Conservation (phyloP, 2,113 vertebrate species). For the Campylomormyrus numenius region DNA sequence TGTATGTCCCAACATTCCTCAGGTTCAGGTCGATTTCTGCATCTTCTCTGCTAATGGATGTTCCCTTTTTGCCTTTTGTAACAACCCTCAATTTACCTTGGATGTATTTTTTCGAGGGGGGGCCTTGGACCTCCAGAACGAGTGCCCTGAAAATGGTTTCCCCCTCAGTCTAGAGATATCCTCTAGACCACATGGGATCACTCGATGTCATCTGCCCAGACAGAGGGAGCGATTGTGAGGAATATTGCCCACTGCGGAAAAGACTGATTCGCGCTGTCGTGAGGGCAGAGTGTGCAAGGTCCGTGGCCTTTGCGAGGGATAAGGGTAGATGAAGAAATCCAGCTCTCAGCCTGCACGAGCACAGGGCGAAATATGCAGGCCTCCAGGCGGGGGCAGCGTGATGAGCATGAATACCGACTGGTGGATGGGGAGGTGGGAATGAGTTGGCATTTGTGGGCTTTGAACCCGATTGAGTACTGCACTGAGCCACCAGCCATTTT, state of each 20-base stretch:
- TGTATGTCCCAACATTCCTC: slow-evolving; percentile 63
- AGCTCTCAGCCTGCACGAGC: not conserved
- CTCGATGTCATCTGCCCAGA: not conserved
- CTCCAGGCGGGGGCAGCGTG: slow-evolving; percentile 7
- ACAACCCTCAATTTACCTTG: slow-evolving; percentile 15
- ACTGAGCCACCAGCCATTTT: slow-evolving; percentile 13
- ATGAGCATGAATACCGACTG: slow-evolving; percentile 3
- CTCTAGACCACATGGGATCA: not conserved
- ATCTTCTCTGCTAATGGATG: slow-evolving; percentile 30
- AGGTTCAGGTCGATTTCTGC: slow-evolving; percentile 40
- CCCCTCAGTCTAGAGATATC: not conserved
- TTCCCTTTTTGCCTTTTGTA: slow-evolving; percentile 27
- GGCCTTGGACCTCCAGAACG: slow-evolving; percentile 26
- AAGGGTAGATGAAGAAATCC: not conserved
- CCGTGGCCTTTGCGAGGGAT: slow-evolving; percentile 14
- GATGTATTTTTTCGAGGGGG: slow-evolving; percentile 22
- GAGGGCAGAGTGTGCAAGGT: slow-evolving; percentile 11
- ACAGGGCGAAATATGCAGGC: slow-evolving; percentile 23
- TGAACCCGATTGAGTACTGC: slow-evolving; percentile 25
- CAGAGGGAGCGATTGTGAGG: not conserved
- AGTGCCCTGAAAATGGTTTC: not conserved
- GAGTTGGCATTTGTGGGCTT: not conserved
- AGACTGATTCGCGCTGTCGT: not conserved
- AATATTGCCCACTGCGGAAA: not conserved
- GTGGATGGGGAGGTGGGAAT: not conserved